These are phyloP conservation scores for Agapostemon virescens DNA, from an alignment of 2,888 invertebrate genomes.

Conservation along the genomic window DNA sequence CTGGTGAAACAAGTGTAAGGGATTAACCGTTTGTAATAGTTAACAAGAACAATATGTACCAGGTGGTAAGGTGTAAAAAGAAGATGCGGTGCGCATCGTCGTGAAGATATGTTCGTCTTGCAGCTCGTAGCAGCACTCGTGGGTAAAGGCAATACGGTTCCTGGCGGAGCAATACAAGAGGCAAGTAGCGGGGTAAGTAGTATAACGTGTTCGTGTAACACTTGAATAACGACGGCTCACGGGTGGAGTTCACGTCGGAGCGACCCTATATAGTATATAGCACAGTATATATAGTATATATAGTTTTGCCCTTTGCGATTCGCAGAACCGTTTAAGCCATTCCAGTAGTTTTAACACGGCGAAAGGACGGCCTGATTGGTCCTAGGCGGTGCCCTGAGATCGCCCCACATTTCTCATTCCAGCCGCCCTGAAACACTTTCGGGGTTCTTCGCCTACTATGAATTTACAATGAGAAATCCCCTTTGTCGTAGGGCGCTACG, in stretches of 20 bases:
- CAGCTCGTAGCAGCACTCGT: conserved; percentile 30
- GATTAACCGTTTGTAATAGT: neutral
- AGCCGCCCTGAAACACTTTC: conserved; percentile 61
- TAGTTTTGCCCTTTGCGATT: conserved; percentile 56
- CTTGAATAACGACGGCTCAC: conserved; percentile 60
- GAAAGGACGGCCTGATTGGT: conserved; percentile 62
- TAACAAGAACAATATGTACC: neutral
- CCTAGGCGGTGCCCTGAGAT: conserved; percentile 49
- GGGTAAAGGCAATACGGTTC: conserved; percentile 52
- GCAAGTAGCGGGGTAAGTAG: conserved; percentile 60
- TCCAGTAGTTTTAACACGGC: conserved; percentile 67
- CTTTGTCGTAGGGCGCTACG: conserved; percentile 40
- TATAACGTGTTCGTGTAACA: conserved; percentile 67
- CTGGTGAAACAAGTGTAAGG: neutral
- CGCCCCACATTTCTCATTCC: conserved; percentile 47
- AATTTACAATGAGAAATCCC: conserved; percentile 63
- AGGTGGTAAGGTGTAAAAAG: neutral
- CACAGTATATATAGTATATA: neutral
- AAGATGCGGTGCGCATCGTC: neutral
- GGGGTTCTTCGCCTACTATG: conserved; percentile 63
- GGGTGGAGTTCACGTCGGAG: conserved; percentile 57
- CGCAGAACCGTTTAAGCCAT: conserved; percentile 64
- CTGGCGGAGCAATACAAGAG: conserved; percentile 46
- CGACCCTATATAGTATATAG: conserved; percentile 41
- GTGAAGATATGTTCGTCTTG: conserved; percentile 33